A percentile compares a stretch with the other conserved stretches of the same genome.
These are phyloP conservation scores for Callocephalon fimbriatum DNA, from an alignment of 2,113 vertebrate species.

Conservation along the genomic window DNA sequence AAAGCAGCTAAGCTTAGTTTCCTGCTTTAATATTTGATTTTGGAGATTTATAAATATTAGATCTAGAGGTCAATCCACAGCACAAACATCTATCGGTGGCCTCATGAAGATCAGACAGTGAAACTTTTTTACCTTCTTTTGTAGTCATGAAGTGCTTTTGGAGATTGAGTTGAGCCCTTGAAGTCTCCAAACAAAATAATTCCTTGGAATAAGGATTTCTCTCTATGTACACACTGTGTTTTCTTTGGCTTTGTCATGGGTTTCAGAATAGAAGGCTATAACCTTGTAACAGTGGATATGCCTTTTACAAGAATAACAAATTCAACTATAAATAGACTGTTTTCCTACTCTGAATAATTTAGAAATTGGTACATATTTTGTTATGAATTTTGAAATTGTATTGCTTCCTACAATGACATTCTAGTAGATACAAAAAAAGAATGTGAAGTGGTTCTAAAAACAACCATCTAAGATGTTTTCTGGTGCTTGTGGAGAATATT, in stretches of 20 bases:
- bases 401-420: neutral
- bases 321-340: slow-evolving; percentile 64
- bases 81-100: neutral
- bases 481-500: neutral
- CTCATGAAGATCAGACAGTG: neutral
- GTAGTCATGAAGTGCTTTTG: neutral
- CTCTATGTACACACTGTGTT: slow-evolving; percentile 42
- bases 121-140: neutral
- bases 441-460: neutral
- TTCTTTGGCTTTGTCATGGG: slow-evolving; percentile 60
- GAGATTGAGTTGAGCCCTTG: slow-evolving; percentile 36
- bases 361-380: slow-evolving; percentile 2
- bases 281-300: slow-evolving; percentile 30
- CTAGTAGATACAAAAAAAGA: neutral
- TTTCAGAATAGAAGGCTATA: slow-evolving; percentile 56
- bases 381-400: neutral
- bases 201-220: slow-evolving; percentile 56
- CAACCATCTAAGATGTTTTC: neutral
- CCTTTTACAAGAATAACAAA: slow-evolving; percentile 55
- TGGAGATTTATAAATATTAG: neutral
- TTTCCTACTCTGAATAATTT: slow-evolving; percentile 36
- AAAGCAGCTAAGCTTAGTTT: neutral
- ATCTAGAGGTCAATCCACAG: neutral
- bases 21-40: neutral
- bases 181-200: slow-evolving; percentile 66